Evolutionary conservation across 2,113 vertebrate genomes (phyloP).

Genomic region (Tachuris rubrigastra): DNA sequence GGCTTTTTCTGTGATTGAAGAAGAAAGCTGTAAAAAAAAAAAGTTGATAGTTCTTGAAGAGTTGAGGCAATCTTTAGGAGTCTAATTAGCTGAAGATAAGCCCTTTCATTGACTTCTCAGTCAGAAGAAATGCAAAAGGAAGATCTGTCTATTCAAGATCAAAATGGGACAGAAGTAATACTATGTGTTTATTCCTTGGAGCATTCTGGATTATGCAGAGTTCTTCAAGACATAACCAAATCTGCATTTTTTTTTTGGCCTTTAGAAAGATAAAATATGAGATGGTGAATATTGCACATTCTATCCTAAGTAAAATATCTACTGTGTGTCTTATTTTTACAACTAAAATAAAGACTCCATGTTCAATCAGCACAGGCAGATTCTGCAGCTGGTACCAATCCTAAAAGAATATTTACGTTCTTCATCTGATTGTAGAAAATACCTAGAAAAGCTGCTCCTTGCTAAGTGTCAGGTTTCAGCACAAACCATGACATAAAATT

Average conservation of each 20-base stretch:
- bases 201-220: slow-evolving; percentile 3
- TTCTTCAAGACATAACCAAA: slow-evolving; percentile 21
- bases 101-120: slow-evolving; percentile 53
- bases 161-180: slow-evolving; percentile 20
- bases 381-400: not conserved
- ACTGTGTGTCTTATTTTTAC: not conserved
- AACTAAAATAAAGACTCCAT: not conserved
- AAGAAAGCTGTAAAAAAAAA: slow-evolving; percentile 21
- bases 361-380: not conserved
- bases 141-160: slow-evolving; percentile 37
- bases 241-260: slow-evolving; percentile 40
- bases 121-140: slow-evolving; percentile 39
- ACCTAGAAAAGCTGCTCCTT: not conserved
- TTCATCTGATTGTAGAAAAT: not conserved
- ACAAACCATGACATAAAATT: not conserved
- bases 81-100: slow-evolving; percentile 66
- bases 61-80: slow-evolving; percentile 46
- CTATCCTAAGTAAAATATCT: slow-evolving; percentile 1
- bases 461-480: not conserved
- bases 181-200: slow-evolving; percentile 19
- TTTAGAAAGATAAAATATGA: slow-evolving; percentile 34
- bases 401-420: not conserved
- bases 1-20: slow-evolving; percentile 26
- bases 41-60: not conserved
- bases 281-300: not conserved